Evolutionary conservation across 2,113 vertebrate species (phyloP).

Genomic region (Euleptes europaea): DNA sequence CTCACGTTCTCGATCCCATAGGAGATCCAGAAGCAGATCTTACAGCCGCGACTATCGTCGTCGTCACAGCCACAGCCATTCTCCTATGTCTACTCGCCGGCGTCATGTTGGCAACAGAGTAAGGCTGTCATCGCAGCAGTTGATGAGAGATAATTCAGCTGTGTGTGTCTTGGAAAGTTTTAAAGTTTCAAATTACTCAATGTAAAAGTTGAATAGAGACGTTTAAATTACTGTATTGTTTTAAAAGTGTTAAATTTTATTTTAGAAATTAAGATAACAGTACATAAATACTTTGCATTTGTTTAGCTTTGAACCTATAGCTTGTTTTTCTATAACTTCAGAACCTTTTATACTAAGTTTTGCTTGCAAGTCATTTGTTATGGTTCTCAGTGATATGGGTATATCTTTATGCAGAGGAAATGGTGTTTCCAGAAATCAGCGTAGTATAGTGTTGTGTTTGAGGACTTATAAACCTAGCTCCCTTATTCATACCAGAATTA

Average conservation of each 20-base stretch:
- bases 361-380: not conserved
- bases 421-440: not conserved
- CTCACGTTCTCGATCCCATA: slow-evolving; percentile 89
- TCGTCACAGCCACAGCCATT: slow-evolving; percentile 90
- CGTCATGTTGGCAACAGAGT: slow-evolving; percentile 94
- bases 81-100: slow-evolving; percentile 95
- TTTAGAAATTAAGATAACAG: not conserved
- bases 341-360: not conserved
- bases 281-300: not conserved
- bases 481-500: not conserved
- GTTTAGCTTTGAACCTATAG: not conserved
- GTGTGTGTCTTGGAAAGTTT: slow-evolving; percentile 30
- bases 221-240: not conserved
- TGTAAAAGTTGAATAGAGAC: slow-evolving; percentile 13
- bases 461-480: not conserved
- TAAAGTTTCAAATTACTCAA: slow-evolving; percentile 35
- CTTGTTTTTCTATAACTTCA: not conserved
- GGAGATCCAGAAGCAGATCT: slow-evolving; percentile 88
- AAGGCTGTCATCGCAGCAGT: slow-evolving; percentile 38
- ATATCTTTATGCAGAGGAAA: not conserved
- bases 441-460: not conserved
- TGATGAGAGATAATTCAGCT: slow-evolving; percentile 26
- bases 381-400: not conserved
- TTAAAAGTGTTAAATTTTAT: not conserved
- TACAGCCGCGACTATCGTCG: slow-evolving; percentile 90